These are phyloP conservation scores for Drosophila lacertosa DNA, from an alignment of 1,140 invertebrate species.

Conservation along the genomic window DNA sequence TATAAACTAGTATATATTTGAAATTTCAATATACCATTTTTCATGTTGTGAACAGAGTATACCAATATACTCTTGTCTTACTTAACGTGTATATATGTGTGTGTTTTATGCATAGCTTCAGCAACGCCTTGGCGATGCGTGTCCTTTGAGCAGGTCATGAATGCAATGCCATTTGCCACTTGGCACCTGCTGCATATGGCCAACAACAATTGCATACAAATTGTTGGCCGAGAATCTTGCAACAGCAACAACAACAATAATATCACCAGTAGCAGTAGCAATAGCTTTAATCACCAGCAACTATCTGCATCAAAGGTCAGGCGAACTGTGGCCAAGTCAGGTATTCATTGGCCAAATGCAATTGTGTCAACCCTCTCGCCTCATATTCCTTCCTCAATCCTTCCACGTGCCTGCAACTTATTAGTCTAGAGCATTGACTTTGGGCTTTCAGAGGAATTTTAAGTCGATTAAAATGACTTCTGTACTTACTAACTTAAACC, in stretches of 20 bases:
- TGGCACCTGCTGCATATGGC: conserved; percentile 40
- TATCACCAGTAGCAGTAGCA: neutral
- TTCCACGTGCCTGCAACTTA: conserved; percentile 2
- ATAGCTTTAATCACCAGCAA: neutral
- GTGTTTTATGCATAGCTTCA: neutral
- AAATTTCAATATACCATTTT: too few species aligned
- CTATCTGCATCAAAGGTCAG: conserved; percentile 20
- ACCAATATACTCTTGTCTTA: too few species aligned
- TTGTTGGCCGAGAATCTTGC: conserved; percentile 7
- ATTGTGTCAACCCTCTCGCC: conserved; percentile 13
- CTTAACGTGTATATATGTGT: neutral
- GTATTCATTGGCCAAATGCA: conserved; percentile 41
- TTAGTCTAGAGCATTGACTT: neutral
- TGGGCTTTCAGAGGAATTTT: neutral
- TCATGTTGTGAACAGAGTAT: too few species aligned
- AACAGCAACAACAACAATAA: neutral
- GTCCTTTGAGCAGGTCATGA: conserved; percentile 34
- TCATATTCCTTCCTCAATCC: rapidly evolving
- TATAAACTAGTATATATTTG: too few species aligned
- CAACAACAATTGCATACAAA: conserved; percentile 35
- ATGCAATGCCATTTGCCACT: conserved; percentile 38
- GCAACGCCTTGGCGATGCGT: conserved; percentile 11
- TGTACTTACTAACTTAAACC: neutral
- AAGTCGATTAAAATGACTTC: neutral
- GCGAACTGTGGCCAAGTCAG: conserved; percentile 5